Conservation (phyloP, 2,888 invertebrate genomes). For the Diaprepes abbreviatus region DNA sequence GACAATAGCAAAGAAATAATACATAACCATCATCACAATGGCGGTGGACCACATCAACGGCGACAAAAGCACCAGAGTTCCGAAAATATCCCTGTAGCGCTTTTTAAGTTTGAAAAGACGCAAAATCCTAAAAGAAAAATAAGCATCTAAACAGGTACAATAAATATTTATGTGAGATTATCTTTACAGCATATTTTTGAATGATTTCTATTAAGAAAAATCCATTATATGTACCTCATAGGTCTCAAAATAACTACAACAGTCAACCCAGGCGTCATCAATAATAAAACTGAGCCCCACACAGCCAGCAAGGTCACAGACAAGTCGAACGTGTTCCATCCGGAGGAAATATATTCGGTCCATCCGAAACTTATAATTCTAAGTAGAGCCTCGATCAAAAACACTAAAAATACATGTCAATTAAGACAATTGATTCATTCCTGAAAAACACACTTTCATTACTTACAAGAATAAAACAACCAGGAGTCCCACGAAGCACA, state of each 20-base stretch:
- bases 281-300: constrained; percentile 77
- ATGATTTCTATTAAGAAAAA: no score
- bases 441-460: no score
- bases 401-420: no score
- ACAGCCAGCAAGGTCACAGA: constrained; percentile 78
- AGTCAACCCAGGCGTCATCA: constrained; percentile 77
- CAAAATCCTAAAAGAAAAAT: constrained; percentile 66
- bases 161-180: no score
- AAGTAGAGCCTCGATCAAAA: constrained; percentile 79
- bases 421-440: no score
- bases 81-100: constrained; percentile 66
- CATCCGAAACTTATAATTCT: constrained; percentile 83
- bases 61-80: constrained; percentile 69
- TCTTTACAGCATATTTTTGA: no score
- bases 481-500: constrained; percentile 84
- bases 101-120: constrained; percentile 85
- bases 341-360: constrained; percentile 80
- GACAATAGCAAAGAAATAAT: constrained; percentile 91
- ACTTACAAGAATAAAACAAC: constrained; percentile 78
- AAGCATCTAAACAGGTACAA: constrained; percentile 78
- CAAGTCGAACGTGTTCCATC: constrained; percentile 89
- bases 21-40: constrained; percentile 85
- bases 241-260: constrained; percentile 82
- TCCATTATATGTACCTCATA: constrained; percentile 69
- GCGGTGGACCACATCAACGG: constrained; percentile 89